Base-by-base conservation (phyloP, 2,888 invertebrate genomes). In the Aspidiotus rigidus region DNA sequence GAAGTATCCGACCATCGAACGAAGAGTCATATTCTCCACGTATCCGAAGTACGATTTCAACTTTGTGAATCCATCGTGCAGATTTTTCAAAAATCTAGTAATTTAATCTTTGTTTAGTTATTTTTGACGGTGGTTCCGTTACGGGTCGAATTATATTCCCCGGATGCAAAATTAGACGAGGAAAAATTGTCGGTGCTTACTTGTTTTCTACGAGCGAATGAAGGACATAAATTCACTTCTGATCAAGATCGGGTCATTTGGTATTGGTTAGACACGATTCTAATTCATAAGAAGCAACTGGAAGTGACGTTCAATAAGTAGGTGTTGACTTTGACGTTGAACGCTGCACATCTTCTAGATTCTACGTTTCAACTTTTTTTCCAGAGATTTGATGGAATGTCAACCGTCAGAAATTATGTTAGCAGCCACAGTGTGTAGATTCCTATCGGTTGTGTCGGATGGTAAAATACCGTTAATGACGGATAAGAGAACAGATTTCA, bases 401-500 rank as follows among this genome's bases (percentile, higher is more conserved):
- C 42, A 55, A 28, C 62, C 62, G 11, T 69, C 69, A 13, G 69
- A 69, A 13, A 69, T 69, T 40, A 55, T 69, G 55, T 62, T 62
- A 28, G 69, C 69, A 5, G 62, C 69, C 1, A 69, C 62, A 7
- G 62, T 69, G 15, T 69, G 69, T 39, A n/a, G 69, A 62, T 69
- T 69, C 44, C 55, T 69, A 9, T 69, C 69, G 1, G 56, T 69
- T 1, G 62, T 69, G 2, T 57, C 62, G 2, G 57, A 69, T 39
- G 69, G 62, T 40, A 62, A 69, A 62, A 62, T 62, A 17, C 57
- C 62, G 7, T 28, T 69, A 42, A 69, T 69, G 62, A 69, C 69
- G 5, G 62, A 62, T 44, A 62, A 62, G n/a, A 40, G 62, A 44
- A 69, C 62, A 90, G 91, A 91, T 80, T 85, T 87, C 76, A 79